phyloP scores from a whole-genome alignment of 2,888 invertebrate genomes.

The Ypsolopha sequella region DNA sequence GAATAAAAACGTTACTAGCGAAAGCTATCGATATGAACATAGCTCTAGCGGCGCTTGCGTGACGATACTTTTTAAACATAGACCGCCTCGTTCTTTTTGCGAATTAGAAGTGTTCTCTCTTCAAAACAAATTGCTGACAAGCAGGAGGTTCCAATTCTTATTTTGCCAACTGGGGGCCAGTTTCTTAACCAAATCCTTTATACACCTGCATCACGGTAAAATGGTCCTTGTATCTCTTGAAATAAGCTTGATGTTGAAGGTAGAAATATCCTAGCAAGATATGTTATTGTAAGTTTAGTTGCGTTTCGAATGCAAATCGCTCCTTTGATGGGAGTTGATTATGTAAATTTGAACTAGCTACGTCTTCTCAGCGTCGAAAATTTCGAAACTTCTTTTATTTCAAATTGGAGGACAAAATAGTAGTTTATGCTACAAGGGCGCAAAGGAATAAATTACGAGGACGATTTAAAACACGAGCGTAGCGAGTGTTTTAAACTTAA shows the following conservation, averaged over 20 bases:
- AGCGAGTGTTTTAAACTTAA: too few relatives aligned
- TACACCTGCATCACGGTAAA: not conserved
- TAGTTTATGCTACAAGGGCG: too few relatives aligned
- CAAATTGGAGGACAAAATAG: not conserved
- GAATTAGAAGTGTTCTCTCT: slow-evolving; percentile 67
- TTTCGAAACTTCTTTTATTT: not conserved
- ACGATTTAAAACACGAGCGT: too few relatives aligned
- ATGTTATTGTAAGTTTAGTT: slow-evolving; percentile 14
- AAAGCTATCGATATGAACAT: too few relatives aligned
- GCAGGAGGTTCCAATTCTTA: slow-evolving; percentile 40
- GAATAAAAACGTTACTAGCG: too few relatives aligned
- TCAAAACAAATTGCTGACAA: slow-evolving; percentile 70
- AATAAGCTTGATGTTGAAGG: slow-evolving; percentile 14
- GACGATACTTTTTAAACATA: slow-evolving; percentile 65
- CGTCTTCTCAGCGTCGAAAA: not conserved
- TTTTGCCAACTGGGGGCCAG: slow-evolving; percentile 19
- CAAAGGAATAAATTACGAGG: too few relatives aligned
- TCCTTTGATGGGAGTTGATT: slow-evolving; percentile 56
- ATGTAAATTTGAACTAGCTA: slow-evolving; percentile 39
- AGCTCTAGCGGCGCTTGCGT: slow-evolving; percentile 40
- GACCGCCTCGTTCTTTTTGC: slow-evolving; percentile 60
- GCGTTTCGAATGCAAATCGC: slow-evolving; percentile 54
- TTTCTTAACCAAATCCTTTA: not conserved
- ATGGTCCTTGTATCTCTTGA: slow-evolving; percentile 8
- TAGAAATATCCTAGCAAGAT: not conserved